Conservation (phyloP, 2,888 invertebrate species). For the Gymnocheta viridis region DNA sequence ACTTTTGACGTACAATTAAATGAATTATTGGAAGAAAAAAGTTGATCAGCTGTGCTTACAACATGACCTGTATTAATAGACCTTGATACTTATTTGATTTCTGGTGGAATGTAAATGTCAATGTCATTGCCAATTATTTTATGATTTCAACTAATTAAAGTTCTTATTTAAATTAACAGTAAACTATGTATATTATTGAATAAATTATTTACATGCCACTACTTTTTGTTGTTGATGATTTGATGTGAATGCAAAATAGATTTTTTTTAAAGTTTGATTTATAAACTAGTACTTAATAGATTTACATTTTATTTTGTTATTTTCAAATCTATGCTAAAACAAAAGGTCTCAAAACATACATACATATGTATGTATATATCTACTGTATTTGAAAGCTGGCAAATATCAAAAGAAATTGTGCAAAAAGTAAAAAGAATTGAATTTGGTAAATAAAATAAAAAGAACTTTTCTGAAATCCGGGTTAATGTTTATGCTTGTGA, state of each 20-base stretch:
- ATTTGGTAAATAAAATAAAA: no score
- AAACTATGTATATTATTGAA: neutral
- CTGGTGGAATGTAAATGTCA: neutral
- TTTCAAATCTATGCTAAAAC: conserved; percentile 10
- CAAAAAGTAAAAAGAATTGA: conserved; percentile 5
- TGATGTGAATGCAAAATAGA: neutral
- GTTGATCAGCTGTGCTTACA: no score
- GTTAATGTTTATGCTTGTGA: no score
- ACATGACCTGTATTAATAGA: no score
- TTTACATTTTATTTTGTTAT: conserved; percentile 1
- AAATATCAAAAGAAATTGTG: neutral
- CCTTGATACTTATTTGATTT: neutral
- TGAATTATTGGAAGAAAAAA: no score
- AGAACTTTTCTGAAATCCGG: no score
- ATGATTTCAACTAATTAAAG: neutral
- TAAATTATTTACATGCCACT: conserved; percentile 22
- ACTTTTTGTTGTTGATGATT: neutral
- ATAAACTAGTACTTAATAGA: conserved; percentile 9
- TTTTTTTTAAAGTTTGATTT: neutral
- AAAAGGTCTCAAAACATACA: conserved; percentile 24
- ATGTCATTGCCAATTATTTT: neutral
- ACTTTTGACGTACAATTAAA: no score
- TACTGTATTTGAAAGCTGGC: neutral
- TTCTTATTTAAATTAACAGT: neutral
- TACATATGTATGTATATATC: neutral